These are phyloP conservation scores for Lepidocyrtoides sp. DNA, from an alignment of 2,888 invertebrate species.

Conservation along the genomic window DNA sequence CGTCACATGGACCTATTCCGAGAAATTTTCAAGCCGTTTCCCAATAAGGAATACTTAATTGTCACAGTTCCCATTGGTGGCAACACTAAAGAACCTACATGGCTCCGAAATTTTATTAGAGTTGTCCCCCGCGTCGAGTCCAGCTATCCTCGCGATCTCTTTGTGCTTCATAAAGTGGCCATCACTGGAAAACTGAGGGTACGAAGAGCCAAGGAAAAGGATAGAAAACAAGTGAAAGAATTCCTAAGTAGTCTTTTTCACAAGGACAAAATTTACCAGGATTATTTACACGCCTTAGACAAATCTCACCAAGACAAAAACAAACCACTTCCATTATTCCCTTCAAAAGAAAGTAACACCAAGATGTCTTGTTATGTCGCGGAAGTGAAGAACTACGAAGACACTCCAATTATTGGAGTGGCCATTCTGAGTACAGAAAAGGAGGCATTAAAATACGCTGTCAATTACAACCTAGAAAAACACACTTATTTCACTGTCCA, in stretches of 20 bases:
- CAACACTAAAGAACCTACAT: constrained; percentile 87
- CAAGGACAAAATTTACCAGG: constrained; percentile 79
- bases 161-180: constrained; percentile 80
- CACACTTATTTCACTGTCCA: constrained; percentile 86
- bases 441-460: constrained; percentile 86
- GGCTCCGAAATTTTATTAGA: constrained; percentile 89
- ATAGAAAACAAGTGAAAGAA: constrained; percentile 70
- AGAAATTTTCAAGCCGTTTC: constrained; percentile 90
- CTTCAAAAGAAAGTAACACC: too few relatives aligned
- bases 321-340: too few relatives aligned
- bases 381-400: constrained; percentile 72
- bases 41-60: constrained; percentile 90
- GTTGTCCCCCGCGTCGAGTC: constrained; percentile 77
- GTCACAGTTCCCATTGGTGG: constrained; percentile 88
- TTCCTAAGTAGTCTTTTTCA: constrained; percentile 78
- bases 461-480: constrained; percentile 87
- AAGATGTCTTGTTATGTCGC: constrained; percentile 78
- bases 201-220: constrained; percentile 71
- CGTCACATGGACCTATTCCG: constrained; percentile 88
- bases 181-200: constrained; percentile 76
- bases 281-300: constrained; percentile 71
- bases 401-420: constrained; percentile 76
- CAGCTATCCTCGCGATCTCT: constrained; percentile 80
- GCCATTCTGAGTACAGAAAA: constrained; percentile 86
- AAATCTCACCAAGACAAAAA: too few relatives aligned